Evolutionary conservation across 2,888 invertebrate species (phyloP).

Genomic region (Rambutsinella grinnellia): DNA sequence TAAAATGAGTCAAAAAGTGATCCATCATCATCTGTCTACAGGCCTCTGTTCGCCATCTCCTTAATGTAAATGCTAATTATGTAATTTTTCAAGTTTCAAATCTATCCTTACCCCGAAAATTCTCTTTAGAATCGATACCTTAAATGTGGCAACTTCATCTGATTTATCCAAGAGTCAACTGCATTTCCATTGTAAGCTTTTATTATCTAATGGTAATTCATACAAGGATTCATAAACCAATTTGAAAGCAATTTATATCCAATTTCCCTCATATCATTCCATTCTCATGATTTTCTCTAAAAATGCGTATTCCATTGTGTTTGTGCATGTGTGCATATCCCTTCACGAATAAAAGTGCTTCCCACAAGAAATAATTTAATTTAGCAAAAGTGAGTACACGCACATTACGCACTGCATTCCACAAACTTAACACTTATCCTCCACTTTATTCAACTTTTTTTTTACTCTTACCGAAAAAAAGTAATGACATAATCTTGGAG

Average conservation of each 20-base stretch:
- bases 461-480: too few species aligned
- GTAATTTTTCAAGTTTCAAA: too few species aligned
- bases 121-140: too few species aligned
- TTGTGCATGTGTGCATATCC: constrained; percentile 44
- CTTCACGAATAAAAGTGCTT: neutral
- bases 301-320: constrained; percentile 30
- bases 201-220: too few species aligned
- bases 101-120: neutral
- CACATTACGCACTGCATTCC: neutral
- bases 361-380: neutral
- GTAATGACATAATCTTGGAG: constrained; percentile 29
- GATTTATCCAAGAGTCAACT: too few species aligned
- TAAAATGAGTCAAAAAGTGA: constrained; percentile 26
- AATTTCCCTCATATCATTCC: neutral
- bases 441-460: too few species aligned
- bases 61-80: neutral
- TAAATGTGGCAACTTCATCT: neutral
- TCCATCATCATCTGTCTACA: constrained; percentile 36
- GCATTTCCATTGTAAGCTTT: too few species aligned
- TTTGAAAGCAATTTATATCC: neutral
- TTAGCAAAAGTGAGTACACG: neutral
- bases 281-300: neutral
- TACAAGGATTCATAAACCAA: neutral
- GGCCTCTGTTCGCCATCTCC: neutral
- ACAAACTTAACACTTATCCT: neutral